A percentile compares a stretch with the other conserved stretches of the same genome.
Evolutionary conservation across 1,140 invertebrate species (phyloP).

Genomic region (Drosophila bocqueti): DNA sequence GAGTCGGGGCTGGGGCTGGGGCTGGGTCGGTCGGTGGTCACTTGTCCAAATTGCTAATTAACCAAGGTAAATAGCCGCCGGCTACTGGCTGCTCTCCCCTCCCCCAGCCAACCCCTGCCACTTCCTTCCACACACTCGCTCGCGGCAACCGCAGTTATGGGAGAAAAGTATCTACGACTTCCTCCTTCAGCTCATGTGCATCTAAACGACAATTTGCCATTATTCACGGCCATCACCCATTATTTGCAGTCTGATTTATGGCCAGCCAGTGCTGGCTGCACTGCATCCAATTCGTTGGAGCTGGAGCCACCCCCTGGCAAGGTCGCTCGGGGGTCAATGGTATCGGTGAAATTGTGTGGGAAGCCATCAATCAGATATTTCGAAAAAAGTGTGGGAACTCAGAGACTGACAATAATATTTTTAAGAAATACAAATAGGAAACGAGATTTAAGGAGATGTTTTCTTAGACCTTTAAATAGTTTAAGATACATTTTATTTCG

Average conservation of each 20-base stretch:
- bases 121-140: constrained; percentile 10
- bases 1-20: constrained; percentile 26
- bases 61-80: constrained; percentile 40
- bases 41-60: constrained; percentile 69
- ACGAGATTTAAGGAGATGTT: too few relatives aligned
- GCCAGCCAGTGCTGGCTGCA: constrained; percentile 15
- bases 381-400: neutral
- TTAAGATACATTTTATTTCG: too few relatives aligned
- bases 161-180: constrained; percentile 18
- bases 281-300: constrained; percentile 27
- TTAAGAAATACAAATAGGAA: too few relatives aligned
- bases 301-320: constrained; percentile 21
- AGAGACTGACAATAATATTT: neutral
- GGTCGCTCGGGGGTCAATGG: constrained; percentile 3
- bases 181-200: constrained; percentile 31
- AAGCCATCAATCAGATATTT: neutral
- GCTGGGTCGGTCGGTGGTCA: constrained; percentile 28
- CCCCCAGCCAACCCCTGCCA: constrained; percentile 9
- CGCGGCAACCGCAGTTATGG: constrained; percentile 31
- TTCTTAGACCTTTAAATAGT: too few relatives aligned
- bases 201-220: constrained; percentile 66
- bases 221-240: constrained; percentile 52
- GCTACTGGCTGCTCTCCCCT: constrained; percentile 39
- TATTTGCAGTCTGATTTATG: constrained; percentile 24
- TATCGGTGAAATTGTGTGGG: constrained; percentile 24